Base-by-base conservation (phyloP, 2,797 vertebrate genomes). In the Lithobates sylvaticus region DNA sequence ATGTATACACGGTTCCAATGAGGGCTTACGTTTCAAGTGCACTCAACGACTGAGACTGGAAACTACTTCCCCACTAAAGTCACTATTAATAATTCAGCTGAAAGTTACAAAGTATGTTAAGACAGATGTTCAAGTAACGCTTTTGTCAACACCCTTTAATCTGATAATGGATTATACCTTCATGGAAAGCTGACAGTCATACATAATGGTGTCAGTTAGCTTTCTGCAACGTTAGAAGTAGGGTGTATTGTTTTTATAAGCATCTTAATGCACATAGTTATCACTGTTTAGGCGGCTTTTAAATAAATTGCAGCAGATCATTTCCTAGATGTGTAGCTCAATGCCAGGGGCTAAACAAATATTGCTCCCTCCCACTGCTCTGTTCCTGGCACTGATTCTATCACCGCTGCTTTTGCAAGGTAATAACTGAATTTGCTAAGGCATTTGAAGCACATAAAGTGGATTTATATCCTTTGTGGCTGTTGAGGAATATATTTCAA, bases 81-180 rank as follows among this genome's bases (percentile, higher is more conserved):
- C 93, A 89, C 93, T 93, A 94, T 95, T 93, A 94, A 94, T 93
- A 93, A 92, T 86, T 83, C 77, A 89, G 89, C 92, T 94, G 92
- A 94, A 93, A 95, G 94, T 93, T 91, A 93, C 91, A 94, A 94
- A 89, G 80, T 92, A 91, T 93, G 94, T 95, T 93, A 93, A 94
- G 94, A 94, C 92, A 94, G 93, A 93, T 95, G 93, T 94, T 94
- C 92, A 93, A 94, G 93, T 89, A 94, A 94, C 93, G 94, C 93
- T 91, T 92, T 93, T 90, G 90, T 89, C 91, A 94, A 94, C 92
- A 93, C 94, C 91, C 90, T 90, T 92, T 70, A 70, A 70, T 36
- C 54, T 36, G 69, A 71, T 21, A 71, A 36, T 10, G 18, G 32
- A 72, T 72, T 23, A 72, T 72, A 39, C n/a, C 18, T 72, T 39